These are phyloP conservation scores for fruit fly (Drosophila melanogaster) DNA, from an alignment of 1,140 invertebrate species.

Conservation along the genomic window DNA sequence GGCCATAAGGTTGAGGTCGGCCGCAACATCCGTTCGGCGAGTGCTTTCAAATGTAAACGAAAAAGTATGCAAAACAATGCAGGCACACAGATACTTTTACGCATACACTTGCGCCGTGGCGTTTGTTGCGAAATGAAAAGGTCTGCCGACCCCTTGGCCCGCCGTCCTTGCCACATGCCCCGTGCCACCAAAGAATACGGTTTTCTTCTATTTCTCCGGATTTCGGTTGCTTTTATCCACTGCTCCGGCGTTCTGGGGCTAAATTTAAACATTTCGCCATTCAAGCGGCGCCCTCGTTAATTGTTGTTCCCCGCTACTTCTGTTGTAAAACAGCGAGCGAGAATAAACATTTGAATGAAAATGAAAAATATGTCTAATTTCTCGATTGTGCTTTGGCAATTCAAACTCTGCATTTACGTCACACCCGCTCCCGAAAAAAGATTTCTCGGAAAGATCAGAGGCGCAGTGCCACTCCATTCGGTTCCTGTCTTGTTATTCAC, in stretches of 20 bases:
- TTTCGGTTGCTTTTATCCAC: constrained; percentile 21
- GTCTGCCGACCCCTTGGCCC: constrained; percentile 15
- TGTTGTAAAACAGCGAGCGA: constrained; percentile 46
- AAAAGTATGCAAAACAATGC: constrained; percentile 78
- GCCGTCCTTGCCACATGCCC: constrained; percentile 20
- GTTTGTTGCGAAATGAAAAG: constrained; percentile 39
- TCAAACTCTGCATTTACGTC: constrained; percentile 13
- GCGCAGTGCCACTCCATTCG: not conserved
- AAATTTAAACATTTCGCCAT: constrained; percentile 79
- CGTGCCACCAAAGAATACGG: constrained; percentile 8
- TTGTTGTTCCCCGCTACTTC: constrained; percentile 42
- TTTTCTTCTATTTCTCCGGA: constrained; percentile 38
- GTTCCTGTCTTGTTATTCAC: constrained; percentile 19
- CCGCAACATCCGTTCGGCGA: constrained; percentile 75
- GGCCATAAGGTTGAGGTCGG: constrained; percentile 75
- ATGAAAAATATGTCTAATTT: constrained; percentile 43
- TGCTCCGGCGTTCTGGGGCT: constrained; percentile 19
- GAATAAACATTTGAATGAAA: constrained; percentile 54
- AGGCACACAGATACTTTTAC: constrained; percentile 24
- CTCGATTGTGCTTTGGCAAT: constrained; percentile 28
- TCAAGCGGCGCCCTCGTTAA: constrained; percentile 57
- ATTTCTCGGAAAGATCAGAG: constrained; percentile 4
- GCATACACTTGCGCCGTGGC: constrained; percentile 17
- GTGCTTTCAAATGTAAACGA: constrained; percentile 81
- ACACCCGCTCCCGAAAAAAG: constrained; percentile 7